phyloP scores from a whole-genome alignment of 2,113 vertebrate species.

The Dolichallabes microphthalmus region DNA sequence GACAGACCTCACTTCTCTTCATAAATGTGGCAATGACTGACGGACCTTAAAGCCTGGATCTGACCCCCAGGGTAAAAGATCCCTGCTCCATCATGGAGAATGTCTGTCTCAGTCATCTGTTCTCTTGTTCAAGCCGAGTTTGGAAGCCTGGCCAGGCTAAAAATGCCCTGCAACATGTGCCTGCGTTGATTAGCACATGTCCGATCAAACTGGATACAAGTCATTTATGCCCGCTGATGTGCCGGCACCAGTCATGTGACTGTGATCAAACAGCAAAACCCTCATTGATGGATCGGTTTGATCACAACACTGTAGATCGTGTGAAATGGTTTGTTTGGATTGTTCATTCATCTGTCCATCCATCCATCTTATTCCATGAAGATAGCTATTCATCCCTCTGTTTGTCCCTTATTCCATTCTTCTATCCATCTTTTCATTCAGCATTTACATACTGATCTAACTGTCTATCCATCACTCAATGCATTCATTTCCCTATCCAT shows the following conservation, averaged over 20 bases:
- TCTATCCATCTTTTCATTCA: neutral
- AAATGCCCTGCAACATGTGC: neutral
- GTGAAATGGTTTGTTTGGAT: too few species aligned
- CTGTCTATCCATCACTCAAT: neutral
- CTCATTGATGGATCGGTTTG: neutral
- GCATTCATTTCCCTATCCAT: neutral
- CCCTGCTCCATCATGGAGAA: conserved; percentile 12
- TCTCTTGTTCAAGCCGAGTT: neutral
- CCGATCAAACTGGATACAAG: conserved; percentile 29
- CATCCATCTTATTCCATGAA: neutral
- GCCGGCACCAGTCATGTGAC: conserved; percentile 22
- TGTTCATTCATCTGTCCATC: too few species aligned
- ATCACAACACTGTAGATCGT: neutral
- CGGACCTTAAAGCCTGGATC: conserved; percentile 18
- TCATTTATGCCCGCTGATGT: conserved; percentile 23
- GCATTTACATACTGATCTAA: neutral
- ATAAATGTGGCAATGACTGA: conserved; percentile 12
- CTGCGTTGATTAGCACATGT: conserved; percentile 45
- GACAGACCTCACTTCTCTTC: conserved; percentile 22
- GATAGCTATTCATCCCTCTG: too few species aligned
- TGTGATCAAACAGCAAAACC: conserved; percentile 9
- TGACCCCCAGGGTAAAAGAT: conserved; percentile 39
- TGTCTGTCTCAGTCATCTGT: neutral
- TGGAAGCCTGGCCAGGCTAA: conserved; percentile 12
- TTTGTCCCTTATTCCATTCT: too few species aligned